Conservation (phyloP, 2,797 vertebrate species). For the Girardinus metallicus region DNA sequence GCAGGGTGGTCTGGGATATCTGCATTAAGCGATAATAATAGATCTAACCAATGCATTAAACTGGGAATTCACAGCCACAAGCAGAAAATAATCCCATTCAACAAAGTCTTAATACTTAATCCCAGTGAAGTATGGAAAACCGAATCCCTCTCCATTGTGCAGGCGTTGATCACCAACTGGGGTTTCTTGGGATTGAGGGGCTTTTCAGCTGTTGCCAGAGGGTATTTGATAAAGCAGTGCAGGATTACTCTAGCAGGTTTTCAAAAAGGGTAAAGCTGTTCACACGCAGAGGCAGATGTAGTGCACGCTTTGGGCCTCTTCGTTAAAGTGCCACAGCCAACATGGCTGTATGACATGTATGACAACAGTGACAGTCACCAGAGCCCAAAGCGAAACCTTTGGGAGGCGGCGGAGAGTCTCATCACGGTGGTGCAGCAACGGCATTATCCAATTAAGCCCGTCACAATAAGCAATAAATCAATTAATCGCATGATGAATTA, state of each 20-base stretch:
- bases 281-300: not conserved
- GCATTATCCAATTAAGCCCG: not conserved
- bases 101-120: slow-evolving; percentile 36
- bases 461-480: too few species aligned
- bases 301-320: not conserved
- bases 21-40: slow-evolving; percentile 16
- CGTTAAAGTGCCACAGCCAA: not conserved
- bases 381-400: not conserved
- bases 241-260: not conserved
- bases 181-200: not conserved
- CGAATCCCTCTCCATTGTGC: slow-evolving; percentile 4
- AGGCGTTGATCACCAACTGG: slow-evolving; percentile 9
- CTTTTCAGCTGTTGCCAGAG: not conserved
- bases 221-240: not conserved
- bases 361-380: not conserved
- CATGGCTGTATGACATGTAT: too few species aligned
- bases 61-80: slow-evolving; percentile 21
- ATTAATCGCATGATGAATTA: too few species aligned
- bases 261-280: not conserved
- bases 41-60: slow-evolving; percentile 30
- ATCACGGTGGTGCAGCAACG: not conserved
- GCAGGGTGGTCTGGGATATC: slow-evolving; percentile 26
- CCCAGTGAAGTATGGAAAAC: slow-evolving; percentile 32
- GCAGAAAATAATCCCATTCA: slow-evolving; percentile 49
- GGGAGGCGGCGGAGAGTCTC: not conserved